Conservation (phyloP, 2,797 vertebrate species). For the Rhincodon typus region DNA sequence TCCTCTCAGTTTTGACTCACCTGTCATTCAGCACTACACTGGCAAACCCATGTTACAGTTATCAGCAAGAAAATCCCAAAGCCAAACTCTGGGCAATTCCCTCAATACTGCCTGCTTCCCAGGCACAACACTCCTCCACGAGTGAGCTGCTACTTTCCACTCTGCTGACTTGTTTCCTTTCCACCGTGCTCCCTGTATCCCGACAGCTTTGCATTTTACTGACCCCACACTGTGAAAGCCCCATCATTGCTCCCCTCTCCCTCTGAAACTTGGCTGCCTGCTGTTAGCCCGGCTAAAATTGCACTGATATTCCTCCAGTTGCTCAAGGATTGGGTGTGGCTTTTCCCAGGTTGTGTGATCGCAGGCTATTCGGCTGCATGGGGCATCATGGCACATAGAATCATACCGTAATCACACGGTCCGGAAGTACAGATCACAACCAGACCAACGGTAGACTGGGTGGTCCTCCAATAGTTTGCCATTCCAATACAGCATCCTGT, state of each 20-base stretch:
- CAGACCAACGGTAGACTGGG: too few relatives aligned
- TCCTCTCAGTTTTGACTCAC: background rate
- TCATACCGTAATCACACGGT: too few relatives aligned
- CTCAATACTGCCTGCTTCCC: background rate
- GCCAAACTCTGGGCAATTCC: background rate
- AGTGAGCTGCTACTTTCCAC: background rate
- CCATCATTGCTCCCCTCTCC: background rate
- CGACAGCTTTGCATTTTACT: background rate
- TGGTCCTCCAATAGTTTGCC: too few relatives aligned
- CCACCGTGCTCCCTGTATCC: too few relatives aligned
- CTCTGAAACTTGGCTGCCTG: background rate
- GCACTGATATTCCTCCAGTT: background rate
- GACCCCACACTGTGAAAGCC: background rate
- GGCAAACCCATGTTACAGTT: background rate
- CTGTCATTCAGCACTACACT: background rate
- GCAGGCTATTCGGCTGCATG: background rate
- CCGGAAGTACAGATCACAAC: too few relatives aligned
- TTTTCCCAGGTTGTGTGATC: too few relatives aligned
- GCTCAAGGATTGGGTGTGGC: too few relatives aligned
- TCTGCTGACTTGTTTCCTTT: background rate
- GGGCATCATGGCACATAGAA: background rate
- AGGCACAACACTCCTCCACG: background rate
- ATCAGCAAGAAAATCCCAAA: background rate
- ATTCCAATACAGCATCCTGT: too few relatives aligned
- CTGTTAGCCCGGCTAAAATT: too few relatives aligned